phyloP scores from a whole-genome alignment of 2,113 vertebrate species.

The Tylochromis polylepis region DNA sequence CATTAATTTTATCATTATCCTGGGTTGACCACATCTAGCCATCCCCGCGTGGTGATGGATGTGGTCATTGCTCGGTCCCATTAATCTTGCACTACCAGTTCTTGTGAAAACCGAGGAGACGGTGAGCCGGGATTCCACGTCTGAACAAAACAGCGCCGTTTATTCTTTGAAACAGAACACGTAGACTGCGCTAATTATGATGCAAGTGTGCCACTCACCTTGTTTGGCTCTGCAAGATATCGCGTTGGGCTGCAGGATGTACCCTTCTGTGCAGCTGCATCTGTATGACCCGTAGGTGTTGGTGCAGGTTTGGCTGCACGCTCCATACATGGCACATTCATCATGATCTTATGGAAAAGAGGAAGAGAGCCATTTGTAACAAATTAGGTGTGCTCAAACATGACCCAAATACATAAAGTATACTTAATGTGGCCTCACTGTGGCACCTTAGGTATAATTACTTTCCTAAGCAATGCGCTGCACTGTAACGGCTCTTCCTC shows the following conservation, averaged over 20 bases:
- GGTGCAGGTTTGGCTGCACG: slow-evolving; percentile 88
- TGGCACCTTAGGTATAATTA: slow-evolving; percentile 60
- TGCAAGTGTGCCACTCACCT: slow-evolving; percentile 75
- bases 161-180: slow-evolving; percentile 54
- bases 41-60: slow-evolving; percentile 59
- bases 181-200: slow-evolving; percentile 33
- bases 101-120: neutral
- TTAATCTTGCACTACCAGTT: slow-evolving; percentile 52
- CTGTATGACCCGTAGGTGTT: slow-evolving; percentile 89
- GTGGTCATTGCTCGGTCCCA: slow-evolving; percentile 52
- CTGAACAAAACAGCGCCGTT: slow-evolving; percentile 1
- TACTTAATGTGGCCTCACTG: slow-evolving; percentile 64
- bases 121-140: slow-evolving; percentile 32
- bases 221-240: slow-evolving; percentile 90
- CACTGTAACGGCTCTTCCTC: neutral
- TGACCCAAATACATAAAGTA: slow-evolving; percentile 79
- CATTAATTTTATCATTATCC: slow-evolving; percentile 74
- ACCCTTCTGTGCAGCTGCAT: slow-evolving; percentile 92
- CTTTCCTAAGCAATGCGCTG: slow-evolving; percentile 47
- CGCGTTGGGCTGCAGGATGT: slow-evolving; percentile 84
- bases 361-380: slow-evolving; percentile 69
- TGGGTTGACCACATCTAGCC: slow-evolving; percentile 53
- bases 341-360: slow-evolving; percentile 83
- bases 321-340: slow-evolving; percentile 87
- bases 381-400: slow-evolving; percentile 75